A percentile compares a stretch with the other conserved stretches of the same genome.
Conservation (phyloP, 2,888 invertebrate species). For the Deilephila elpenor region DNA sequence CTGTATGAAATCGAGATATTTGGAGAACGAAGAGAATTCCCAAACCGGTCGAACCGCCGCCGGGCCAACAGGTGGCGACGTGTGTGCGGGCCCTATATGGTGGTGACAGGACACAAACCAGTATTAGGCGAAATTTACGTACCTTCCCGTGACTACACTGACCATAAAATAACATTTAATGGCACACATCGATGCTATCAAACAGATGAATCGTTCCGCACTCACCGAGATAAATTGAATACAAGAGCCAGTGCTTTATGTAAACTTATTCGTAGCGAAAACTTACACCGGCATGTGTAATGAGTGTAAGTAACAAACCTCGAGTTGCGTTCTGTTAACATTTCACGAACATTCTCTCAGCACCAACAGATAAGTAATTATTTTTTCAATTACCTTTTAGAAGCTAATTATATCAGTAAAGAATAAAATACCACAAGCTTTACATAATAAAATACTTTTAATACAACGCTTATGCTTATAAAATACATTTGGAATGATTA, state of each 20-base stretch:
- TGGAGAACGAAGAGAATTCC: slow-evolving; percentile 13
- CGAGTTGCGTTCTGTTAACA: slow-evolving; percentile 1
- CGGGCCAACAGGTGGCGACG: slow-evolving; percentile 60
- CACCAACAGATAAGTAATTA: not conserved
- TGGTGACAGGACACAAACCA: slow-evolving; percentile 67
- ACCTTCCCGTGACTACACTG: slow-evolving; percentile 52
- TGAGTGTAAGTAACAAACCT: slow-evolving; percentile 44
- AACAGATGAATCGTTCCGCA: slow-evolving; percentile 62
- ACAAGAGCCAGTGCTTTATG: slow-evolving; percentile 54
- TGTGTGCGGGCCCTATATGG: slow-evolving; percentile 62
- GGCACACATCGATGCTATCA: slow-evolving; percentile 71
- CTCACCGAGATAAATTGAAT: slow-evolving; percentile 58
- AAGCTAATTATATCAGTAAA: not conserved
- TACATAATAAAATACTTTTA: not conserved
- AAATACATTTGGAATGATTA: not conserved
- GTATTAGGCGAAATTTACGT: slow-evolving; percentile 74
- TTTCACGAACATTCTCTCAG: not conserved
- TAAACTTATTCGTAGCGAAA: slow-evolving; percentile 56
- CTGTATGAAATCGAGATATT: slow-evolving; percentile 8
- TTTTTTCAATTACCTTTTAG: not conserved
- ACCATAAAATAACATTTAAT: slow-evolving; percentile 68
- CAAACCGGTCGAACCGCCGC: not conserved
- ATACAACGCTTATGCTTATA: not conserved
- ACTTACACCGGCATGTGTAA: slow-evolving; percentile 44
- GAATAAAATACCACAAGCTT: not conserved